Base-by-base conservation (phyloP, 2,113 vertebrate species). In the Nicator chloris region DNA sequence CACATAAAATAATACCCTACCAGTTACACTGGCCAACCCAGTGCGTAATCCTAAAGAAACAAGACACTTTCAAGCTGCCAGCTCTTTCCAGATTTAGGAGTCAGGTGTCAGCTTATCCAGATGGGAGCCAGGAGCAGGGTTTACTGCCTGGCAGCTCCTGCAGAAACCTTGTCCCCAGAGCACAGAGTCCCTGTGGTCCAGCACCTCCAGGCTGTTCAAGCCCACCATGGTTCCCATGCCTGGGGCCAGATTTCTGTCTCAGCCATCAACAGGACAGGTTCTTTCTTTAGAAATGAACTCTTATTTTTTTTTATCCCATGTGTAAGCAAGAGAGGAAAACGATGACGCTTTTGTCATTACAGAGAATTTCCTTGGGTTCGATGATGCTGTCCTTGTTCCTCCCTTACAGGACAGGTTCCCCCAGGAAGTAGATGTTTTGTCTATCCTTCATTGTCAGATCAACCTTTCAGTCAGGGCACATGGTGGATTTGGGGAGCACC, bases 21-120 rank as follows among this genome's bases (percentile, higher is more conserved):
- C 49, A 18, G 11, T 77, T 85, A 66, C 3, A 2, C 33, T 31
- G 39, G 19, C 56, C 33, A 31, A 59, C 42, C 18, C n/a, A 51
- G 26, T 51, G 12, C 31, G 50, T 39, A 37, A 31, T 37, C 57
- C 63, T 21, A 50, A 61, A 90, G 59, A 51, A 95, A 61, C 35
- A 77, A 61, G 78, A 80, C 45, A 72, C 63, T 85, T 82, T 47
- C 37, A 95, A 63, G 66, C 63, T 59, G 42, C 87, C 7, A 3
- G 37, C 28, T 75, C 65, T 57, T 85, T 91, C 64, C 87, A 92
- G 63, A 80, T 70, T 91, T 92, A 86, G 77, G 91, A 93, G 45
- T 77, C 59, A 13, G 27, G 30, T 87, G 50, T 87, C 87, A 73
- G 20, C 80, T 92, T 87, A 70, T 69, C 28, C 3, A 17, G 57